These are phyloP conservation scores for Cephus pulcher DNA, from an alignment of 2,888 invertebrate genomes.

Conservation along the genomic window DNA sequence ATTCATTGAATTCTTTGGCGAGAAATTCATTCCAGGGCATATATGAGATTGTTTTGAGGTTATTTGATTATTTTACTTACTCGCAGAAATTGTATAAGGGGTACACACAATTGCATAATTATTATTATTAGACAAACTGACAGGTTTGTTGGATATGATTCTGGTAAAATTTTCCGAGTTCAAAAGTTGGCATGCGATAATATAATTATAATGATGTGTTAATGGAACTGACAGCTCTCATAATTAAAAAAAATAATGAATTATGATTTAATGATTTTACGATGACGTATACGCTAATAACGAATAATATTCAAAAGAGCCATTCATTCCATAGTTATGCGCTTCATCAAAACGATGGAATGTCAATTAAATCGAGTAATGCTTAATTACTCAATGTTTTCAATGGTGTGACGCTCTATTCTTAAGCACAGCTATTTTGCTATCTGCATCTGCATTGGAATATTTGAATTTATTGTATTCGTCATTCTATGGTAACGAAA, in stretches of 20 bases:
- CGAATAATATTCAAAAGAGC: not conserved
- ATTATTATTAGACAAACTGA: not conserved
- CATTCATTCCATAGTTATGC: not conserved
- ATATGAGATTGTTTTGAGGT: not conserved
- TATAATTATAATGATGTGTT: not conserved
- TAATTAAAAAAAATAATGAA: not conserved
- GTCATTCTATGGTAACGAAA: not conserved
- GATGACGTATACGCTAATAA: not conserved
- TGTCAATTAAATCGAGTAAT: not conserved
- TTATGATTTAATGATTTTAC: not conserved
- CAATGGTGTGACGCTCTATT: not conserved
- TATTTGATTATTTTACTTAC: not conserved
- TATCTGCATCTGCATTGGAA: not conserved
- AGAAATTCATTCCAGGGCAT: not conserved
- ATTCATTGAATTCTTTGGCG: not conserved
- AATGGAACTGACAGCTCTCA: not conserved
- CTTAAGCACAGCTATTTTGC: not conserved
- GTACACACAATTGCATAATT: not conserved
- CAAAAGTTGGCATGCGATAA: not conserved
- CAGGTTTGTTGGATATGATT: not conserved
- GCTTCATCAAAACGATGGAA: not conserved
- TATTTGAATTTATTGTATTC: not conserved
- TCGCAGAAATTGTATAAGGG: not conserved
- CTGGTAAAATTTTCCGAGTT: not conserved
- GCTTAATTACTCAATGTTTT: not conserved